phyloP scores from a whole-genome alignment of 2,113 vertebrate genomes.

The Myxocyprinus asiaticus region DNA sequence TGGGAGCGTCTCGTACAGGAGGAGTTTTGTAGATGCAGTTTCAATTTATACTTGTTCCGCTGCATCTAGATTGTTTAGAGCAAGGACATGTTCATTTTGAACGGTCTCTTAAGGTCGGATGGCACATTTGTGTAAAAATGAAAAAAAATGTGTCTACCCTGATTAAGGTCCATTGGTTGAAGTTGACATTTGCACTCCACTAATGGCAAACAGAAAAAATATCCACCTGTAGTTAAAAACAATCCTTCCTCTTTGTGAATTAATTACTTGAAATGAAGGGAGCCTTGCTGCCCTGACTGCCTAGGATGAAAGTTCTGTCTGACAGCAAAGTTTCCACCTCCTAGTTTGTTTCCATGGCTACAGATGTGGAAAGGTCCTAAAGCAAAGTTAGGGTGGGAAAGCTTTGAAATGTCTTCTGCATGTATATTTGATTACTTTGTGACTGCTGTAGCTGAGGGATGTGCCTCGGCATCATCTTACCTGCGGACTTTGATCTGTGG shows the following conservation, averaged over 20 bases:
- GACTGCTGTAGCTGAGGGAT: slow-evolving; percentile 29
- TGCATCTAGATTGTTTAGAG: no score
- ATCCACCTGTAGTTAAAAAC: no score
- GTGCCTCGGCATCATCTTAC: slow-evolving; percentile 35
- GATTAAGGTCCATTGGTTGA: no score
- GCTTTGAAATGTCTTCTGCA: slow-evolving; percentile 32
- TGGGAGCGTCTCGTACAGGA: no score
- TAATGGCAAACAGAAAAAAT: no score
- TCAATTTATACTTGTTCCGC: no score
- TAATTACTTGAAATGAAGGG: slow-evolving; percentile 14
- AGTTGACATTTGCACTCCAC: no score
- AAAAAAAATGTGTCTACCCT: no score
- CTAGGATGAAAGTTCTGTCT: slow-evolving; percentile 30
- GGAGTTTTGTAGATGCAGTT: no score
- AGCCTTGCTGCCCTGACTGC: background rate
- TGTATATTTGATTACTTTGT: slow-evolving; percentile 34
- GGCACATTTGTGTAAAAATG: no score
- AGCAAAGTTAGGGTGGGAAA: background rate
- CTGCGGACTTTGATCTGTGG: slow-evolving; percentile 44
- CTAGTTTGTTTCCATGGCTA: slow-evolving; percentile 54
- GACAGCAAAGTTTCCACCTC: slow-evolving; percentile 42
- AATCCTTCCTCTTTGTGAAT: background rate
- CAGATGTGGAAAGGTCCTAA: slow-evolving; percentile 31
- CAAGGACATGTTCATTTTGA: no score
- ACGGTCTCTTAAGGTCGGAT: no score